phyloP scores from a whole-genome alignment of 2,888 invertebrate species.

The Phalangium opilio region DNA sequence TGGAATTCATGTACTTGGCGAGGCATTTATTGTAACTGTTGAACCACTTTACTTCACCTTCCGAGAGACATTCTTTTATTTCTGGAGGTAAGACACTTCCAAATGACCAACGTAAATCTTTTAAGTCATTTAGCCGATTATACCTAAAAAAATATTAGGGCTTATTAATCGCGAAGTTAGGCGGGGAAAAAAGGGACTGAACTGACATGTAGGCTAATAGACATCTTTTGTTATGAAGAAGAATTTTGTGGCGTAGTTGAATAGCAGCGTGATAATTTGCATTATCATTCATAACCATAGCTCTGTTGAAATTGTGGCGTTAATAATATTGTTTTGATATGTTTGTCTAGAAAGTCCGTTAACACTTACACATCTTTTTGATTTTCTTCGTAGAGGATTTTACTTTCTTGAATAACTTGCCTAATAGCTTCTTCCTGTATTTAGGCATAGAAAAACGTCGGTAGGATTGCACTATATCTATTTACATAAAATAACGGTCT shows the following conservation, averaged over 20 bases:
- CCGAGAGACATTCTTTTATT: constrained; percentile 58
- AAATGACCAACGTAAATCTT: constrained; percentile 86
- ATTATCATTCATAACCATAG: constrained; percentile 31
- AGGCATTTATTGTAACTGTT: constrained; percentile 69
- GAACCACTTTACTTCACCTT: constrained; percentile 67
- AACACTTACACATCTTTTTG: constrained; percentile 67
- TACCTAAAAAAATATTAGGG: constrained; percentile 35
- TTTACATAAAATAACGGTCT: no score
- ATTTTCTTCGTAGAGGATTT: constrained; percentile 63
- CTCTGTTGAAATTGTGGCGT: constrained; percentile 32
- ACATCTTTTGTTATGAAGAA: constrained; percentile 79
- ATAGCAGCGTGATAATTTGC: constrained; percentile 49
- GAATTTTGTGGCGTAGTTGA: constrained; percentile 64
- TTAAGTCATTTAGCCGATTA: constrained; percentile 61
- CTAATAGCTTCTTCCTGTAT: constrained; percentile 66
- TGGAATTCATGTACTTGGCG: constrained; percentile 73
- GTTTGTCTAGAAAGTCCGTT: no score
- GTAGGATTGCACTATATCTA: no score
- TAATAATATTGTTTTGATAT: no score
- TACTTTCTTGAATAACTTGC: constrained; percentile 74
- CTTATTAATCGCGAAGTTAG: background rate
- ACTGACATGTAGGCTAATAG: constrained; percentile 45
- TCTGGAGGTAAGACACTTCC: constrained; percentile 79
- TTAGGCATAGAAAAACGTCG: no score
- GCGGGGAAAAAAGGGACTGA: background rate